phyloP scores from a whole-genome alignment of 1,140 invertebrate species.

The Drosophila littoralis region DNA sequence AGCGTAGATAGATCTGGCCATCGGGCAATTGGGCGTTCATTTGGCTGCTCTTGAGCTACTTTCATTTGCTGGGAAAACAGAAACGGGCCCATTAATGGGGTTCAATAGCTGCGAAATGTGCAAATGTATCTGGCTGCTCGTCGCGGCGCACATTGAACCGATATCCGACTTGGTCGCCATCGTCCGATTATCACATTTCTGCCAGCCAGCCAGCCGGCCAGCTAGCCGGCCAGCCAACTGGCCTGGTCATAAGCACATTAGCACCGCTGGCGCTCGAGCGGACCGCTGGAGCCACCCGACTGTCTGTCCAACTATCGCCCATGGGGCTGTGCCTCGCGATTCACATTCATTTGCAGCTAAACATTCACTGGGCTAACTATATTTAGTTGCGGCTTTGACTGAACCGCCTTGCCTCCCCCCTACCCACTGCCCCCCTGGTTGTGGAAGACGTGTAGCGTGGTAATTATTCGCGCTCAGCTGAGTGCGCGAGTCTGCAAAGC shows the following conservation, averaged over 20 bases:
- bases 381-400: slow-evolving; percentile 54
- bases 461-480: slow-evolving; percentile 82
- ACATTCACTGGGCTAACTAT: slow-evolving; percentile 62
- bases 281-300: neutral
- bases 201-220: slow-evolving; percentile 30
- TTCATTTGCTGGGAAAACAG: slow-evolving; percentile 50
- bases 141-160: slow-evolving; percentile 33
- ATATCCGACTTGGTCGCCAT: slow-evolving; percentile 20
- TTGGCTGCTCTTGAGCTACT: slow-evolving; percentile 28
- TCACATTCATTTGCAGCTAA: slow-evolving; percentile 61
- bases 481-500: slow-evolving; percentile 78
- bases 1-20: neutral
- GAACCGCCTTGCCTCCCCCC: slow-evolving; percentile 45
- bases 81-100: slow-evolving; percentile 67
- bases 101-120: slow-evolving; percentile 76
- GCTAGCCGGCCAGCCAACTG: slow-evolving; percentile 34
- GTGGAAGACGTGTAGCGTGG: slow-evolving; percentile 53
- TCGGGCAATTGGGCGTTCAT: slow-evolving; percentile 14
- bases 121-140: slow-evolving; percentile 37
- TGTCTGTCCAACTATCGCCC: slow-evolving; percentile 12
- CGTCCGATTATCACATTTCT: slow-evolving; percentile 76
- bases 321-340: slow-evolving; percentile 41
- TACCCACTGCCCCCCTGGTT: neutral
- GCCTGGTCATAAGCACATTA: slow-evolving; percentile 74
- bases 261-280: slow-evolving; percentile 69